These are phyloP conservation scores for Erythrolamprus reginae DNA, from an alignment of 2,113 vertebrate species.

Conservation along the genomic window DNA sequence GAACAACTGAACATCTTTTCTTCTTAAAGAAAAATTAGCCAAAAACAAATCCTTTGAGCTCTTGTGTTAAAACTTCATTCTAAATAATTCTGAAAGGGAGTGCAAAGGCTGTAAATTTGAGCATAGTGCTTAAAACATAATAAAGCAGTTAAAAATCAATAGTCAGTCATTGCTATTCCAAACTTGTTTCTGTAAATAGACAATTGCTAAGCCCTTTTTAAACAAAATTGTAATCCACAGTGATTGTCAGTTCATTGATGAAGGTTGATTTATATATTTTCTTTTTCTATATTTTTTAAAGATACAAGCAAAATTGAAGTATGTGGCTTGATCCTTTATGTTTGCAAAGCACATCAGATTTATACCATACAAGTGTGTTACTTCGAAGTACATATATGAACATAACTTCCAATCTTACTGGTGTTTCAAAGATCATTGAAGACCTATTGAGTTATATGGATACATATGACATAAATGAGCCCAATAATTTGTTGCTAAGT, in stretches of 20 bases:
- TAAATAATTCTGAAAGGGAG: constrained; percentile 30
- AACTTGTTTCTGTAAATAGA: constrained; percentile 39
- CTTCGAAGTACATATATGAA: background rate
- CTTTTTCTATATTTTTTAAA: constrained; percentile 18
- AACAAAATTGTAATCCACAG: constrained; percentile 41
- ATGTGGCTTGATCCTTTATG: background rate
- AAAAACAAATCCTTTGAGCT: constrained; percentile 29
- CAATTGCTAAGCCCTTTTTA: constrained; percentile 41
- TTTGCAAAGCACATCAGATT: background rate
- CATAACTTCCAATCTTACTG: background rate
- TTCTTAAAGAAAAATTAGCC: constrained; percentile 23
- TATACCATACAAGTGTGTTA: background rate
- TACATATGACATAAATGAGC: background rate
- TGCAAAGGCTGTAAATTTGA: constrained; percentile 37
- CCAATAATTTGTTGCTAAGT: too few relatives aligned
- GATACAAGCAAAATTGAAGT: constrained; percentile 27
- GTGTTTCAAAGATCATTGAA: background rate
- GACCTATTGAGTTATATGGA: background rate
- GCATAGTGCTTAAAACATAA: constrained; percentile 37
- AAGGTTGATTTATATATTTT: constrained; percentile 24
- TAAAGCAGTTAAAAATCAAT: constrained; percentile 55
- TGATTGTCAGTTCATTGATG: constrained; percentile 27
- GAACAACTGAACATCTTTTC: background rate
- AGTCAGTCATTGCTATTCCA: constrained; percentile 48
- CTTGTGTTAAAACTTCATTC: constrained; percentile 21